Evolutionary conservation across 2,888 invertebrate species (phyloP).

Genomic region (Carcina quercana): DNA sequence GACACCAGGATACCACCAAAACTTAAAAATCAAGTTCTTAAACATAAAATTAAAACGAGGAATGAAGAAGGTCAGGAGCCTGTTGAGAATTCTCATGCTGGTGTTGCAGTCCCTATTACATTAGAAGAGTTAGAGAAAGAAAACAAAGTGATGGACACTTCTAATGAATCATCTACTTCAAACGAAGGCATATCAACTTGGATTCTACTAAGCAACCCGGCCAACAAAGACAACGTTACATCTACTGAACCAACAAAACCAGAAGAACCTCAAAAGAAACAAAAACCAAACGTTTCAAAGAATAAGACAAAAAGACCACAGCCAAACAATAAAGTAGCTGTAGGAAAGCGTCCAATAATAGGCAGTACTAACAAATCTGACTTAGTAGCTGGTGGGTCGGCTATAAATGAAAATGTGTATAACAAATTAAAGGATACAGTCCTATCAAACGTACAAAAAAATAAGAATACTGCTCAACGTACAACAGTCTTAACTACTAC

Average conservation of each 20-base stretch:
- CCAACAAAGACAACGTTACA: conserved; percentile 39
- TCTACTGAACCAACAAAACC: conserved; percentile 50
- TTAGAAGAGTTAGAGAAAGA: conserved; percentile 77
- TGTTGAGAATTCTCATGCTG: conserved; percentile 74
- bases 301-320: conserved; percentile 54
- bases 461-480: conserved; percentile 46
- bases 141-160: conserved; percentile 45
- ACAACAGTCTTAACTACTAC: conserved; percentile 32
- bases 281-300: conserved; percentile 39
- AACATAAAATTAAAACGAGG: conserved; percentile 57
- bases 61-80: conserved; percentile 46
- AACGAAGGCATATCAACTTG: conserved; percentile 84
- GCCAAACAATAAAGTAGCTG: conserved; percentile 38
- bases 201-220: conserved; percentile 78
- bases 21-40: conserved; percentile 67
- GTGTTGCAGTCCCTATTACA: conserved; percentile 78
- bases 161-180: conserved; percentile 65
- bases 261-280: conserved; percentile 47
- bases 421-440: conserved; percentile 78
- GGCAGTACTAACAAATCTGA: conserved; percentile 65
- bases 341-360: conserved; percentile 52
- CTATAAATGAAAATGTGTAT: conserved; percentile 64
- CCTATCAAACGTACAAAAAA: conserved; percentile 67
- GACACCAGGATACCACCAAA: conserved; percentile 79
- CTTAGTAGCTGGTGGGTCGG: conserved; percentile 60